Evolutionary conservation across 2,797 vertebrate species (phyloP).

Genomic region (Lophotriccus pileatus): DNA sequence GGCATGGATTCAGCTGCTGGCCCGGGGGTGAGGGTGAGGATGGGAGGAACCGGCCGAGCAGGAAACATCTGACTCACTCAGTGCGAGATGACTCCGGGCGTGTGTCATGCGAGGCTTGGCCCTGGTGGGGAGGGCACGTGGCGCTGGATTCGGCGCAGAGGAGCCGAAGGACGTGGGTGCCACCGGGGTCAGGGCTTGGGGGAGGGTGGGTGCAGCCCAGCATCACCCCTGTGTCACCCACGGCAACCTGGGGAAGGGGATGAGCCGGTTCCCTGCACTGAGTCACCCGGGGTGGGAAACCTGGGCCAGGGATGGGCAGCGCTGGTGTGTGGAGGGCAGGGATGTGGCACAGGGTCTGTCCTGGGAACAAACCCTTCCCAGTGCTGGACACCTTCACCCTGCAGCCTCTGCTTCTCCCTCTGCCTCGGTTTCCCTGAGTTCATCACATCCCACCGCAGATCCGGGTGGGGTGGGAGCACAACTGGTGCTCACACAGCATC

Average conservation of each 20-base stretch:
- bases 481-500: background rate
- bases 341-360: background rate
- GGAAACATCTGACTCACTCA: slow-evolving; percentile 71
- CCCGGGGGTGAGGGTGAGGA: background rate
- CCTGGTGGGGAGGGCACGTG: background rate
- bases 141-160: background rate
- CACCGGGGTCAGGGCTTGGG: background rate
- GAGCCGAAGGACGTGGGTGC: slow-evolving; percentile 6
- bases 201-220: background rate
- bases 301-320: accelerated
- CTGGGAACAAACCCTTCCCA: background rate
- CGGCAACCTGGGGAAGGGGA: background rate
- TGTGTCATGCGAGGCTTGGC: slow-evolving; percentile 41
- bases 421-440: background rate
- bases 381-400: background rate
- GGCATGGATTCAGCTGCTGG: background rate
- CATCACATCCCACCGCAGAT: accelerated
- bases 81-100: slow-evolving; percentile 36
- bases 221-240: background rate
- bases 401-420: background rate
- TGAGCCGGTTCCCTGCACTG: background rate
- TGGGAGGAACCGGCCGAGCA: slow-evolving; percentile 67
- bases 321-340: accelerated
- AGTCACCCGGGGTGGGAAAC: background rate
- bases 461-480: accelerated